These are phyloP conservation scores for Nothoprocta pentlandii DNA, from an alignment of 2,113 vertebrate genomes.

Conservation along the genomic window DNA sequence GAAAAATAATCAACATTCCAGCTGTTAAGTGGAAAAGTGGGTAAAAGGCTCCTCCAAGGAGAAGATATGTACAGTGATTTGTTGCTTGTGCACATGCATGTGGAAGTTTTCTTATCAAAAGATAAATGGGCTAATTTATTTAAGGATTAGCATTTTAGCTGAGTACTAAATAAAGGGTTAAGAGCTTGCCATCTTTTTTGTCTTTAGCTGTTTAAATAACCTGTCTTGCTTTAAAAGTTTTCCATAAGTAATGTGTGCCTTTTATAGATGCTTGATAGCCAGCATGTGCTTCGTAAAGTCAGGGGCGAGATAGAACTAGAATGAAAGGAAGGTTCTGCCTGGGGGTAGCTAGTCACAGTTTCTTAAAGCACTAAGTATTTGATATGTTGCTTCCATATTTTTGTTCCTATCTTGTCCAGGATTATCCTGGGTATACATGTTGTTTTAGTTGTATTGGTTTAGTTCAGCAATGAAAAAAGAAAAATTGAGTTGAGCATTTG, in stretches of 20 bases:
- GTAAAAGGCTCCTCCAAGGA: background rate
- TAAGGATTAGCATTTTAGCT: background rate
- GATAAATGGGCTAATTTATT: background rate
- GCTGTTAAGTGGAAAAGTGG: background rate
- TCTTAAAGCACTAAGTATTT: background rate
- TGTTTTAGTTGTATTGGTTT: background rate
- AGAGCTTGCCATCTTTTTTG: background rate
- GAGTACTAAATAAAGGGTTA: background rate
- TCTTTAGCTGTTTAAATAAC: background rate
- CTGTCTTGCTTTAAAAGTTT: background rate
- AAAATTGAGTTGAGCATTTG: background rate
- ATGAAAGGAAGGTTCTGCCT: background rate
- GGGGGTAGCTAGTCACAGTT: background rate
- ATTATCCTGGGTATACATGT: background rate
- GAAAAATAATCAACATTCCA: background rate
- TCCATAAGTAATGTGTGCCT: background rate
- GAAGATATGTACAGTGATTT: background rate
- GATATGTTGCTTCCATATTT: background rate
- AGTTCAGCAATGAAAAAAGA: background rate
- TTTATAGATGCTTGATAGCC: background rate
- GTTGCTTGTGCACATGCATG: background rate
- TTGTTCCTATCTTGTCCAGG: background rate
- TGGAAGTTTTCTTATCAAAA: background rate
- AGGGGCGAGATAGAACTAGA: background rate
- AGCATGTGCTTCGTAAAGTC: background rate